Base-by-base conservation (phyloP, 2,888 invertebrate species). In the Empis livida region DNA sequence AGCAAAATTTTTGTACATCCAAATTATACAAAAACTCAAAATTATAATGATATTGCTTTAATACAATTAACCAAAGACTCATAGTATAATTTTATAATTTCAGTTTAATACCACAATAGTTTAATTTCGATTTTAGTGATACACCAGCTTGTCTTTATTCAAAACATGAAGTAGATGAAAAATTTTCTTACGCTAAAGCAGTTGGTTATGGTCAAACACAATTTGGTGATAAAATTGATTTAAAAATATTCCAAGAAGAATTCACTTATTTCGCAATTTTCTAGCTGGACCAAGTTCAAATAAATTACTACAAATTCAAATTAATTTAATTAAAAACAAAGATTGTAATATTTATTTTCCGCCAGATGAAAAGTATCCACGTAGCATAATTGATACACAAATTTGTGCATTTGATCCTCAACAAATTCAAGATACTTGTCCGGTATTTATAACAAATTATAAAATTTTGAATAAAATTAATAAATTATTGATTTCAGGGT, bases 41-140 rank as follows among this genome's bases (percentile, higher is more conserved):
- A 68, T 53, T 75, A 76, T 57, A 62, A 73, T 48, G 77, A 77
- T 51, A 75, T 77, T 50, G 76, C 74, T 10, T 56, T 77, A 3
- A 43, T 77, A 11, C 56, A 65, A 50, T 52, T 17, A 17, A 8
- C 9, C 23, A 27, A 27, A 2, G 23, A n/a, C n/a, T n/a, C n/a
- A n/a, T n/a, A n/a, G n/a, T n/a, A n/a, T n/a, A n/a, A n/a, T n/a
- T n/a, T n/a, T n/a, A n/a, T n/a, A n/a, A n/a, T n/a, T n/a, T n/a
- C n/a, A n/a, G n/a, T n/a, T n/a, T n/a, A n/a, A n/a, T n/a, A n/a
- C n/a, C n/a, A n/a, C n/a, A n/a, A n/a, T n/a, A n/a, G n/a, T n/a
- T n/a, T n/a, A n/a, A n/a, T n/a, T n/a, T n/a, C n/a, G n/a, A n/a
- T 39, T 39, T 17, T 17, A 39, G 5, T 39, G 11, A 39, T 4